Evolutionary conservation across 1,140 invertebrate genomes (phyloP).

Genomic region (Drosophila baimaii): DNA sequence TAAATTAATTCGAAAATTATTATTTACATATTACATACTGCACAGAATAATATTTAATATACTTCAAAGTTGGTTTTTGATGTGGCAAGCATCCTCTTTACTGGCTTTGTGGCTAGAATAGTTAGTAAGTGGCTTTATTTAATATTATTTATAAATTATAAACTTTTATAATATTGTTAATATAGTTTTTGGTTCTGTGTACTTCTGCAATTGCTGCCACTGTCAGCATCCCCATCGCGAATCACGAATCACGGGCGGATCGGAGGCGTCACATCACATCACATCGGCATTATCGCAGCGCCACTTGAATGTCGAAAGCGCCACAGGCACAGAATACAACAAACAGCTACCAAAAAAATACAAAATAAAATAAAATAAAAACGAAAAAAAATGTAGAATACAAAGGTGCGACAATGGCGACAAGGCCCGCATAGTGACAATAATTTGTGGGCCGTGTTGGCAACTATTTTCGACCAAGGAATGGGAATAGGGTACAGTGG

Average conservation of each 20-base stretch:
- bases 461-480: slow-evolving; percentile 61
- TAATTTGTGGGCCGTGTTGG: slow-evolving; percentile 69
- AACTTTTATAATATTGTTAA: neutral
- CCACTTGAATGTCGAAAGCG: slow-evolving; percentile 45
- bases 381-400: neutral
- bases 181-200: neutral
- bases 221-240: slow-evolving; percentile 27
- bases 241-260: slow-evolving; percentile 18
- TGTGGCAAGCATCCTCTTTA: neutral
- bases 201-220: slow-evolving; percentile 7
- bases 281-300: slow-evolving; percentile 44
- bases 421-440: slow-evolving; percentile 61
- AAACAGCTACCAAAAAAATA: neutral
- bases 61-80: neutral
- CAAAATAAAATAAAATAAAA: neutral
- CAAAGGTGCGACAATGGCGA: slow-evolving; percentile 69
- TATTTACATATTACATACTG: neutral
- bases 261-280: slow-evolving; percentile 15
- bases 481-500: slow-evolving; percentile 47
- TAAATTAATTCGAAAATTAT: neutral
- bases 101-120: neutral
- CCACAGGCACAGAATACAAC: slow-evolving; percentile 15
- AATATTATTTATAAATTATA: too few species aligned
- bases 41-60: neutral
- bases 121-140: too few species aligned